phyloP scores from a whole-genome alignment of 2,797 vertebrate species.

The Lacerta agilis region DNA sequence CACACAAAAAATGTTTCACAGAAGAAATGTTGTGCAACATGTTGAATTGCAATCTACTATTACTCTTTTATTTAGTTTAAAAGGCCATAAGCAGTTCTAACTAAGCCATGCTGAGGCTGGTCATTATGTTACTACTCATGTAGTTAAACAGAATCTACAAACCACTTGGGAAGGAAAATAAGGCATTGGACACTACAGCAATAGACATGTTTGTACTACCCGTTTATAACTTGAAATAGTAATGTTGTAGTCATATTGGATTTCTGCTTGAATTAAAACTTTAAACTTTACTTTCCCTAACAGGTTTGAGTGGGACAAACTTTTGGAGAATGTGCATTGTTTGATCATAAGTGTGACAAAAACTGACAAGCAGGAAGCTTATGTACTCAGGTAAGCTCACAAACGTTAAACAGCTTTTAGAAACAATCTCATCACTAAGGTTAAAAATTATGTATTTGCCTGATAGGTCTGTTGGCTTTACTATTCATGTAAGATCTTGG shows the following conservation, averaged over 20 bases:
- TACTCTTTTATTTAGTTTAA: not conserved
- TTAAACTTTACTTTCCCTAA: conserved; percentile 52
- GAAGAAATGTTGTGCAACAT: not conserved
- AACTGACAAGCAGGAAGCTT: conserved; percentile 99
- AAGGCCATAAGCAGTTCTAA: not conserved
- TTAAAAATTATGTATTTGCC: not conserved
- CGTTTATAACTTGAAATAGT: not conserved
- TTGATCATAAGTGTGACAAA: conserved; percentile 99
- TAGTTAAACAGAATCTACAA: not conserved
- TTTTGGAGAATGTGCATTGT: conserved; percentile 99
- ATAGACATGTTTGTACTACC: not conserved
- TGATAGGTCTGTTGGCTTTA: not conserved
- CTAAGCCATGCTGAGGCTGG: not conserved
- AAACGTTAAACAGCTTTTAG: not conserved
- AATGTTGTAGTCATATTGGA: not conserved
- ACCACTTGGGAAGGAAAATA: not conserved
- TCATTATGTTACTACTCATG: not conserved
- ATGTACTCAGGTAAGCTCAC: conserved; percentile 98
- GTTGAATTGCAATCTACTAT: not conserved
- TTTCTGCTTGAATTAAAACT: conserved; percentile 10
- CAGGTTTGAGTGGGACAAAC: conserved; percentile 99
- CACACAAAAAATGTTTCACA: too few species aligned
- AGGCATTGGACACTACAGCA: not conserved
- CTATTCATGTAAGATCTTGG: not conserved
- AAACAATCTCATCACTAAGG: not conserved